phyloP scores from a whole-genome alignment of 1,140 invertebrate species.

The Thaumatotibia leucotreta region DNA sequence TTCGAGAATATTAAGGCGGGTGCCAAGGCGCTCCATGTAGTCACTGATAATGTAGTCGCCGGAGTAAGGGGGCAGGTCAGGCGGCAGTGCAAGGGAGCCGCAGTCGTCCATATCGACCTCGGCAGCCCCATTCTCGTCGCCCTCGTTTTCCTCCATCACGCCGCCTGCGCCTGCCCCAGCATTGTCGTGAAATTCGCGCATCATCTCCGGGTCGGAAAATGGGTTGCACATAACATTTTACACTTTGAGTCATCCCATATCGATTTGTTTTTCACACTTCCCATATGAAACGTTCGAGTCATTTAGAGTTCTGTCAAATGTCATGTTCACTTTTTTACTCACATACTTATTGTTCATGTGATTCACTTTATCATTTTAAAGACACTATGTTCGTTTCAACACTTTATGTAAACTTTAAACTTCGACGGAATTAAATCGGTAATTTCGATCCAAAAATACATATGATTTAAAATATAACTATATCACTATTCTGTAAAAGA shows the following conservation, averaged over 20 bases:
- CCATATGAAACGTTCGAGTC: slow-evolving; percentile 52
- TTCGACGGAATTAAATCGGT: slow-evolving; percentile 68
- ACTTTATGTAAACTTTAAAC: slow-evolving; percentile 69
- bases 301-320: slow-evolving; percentile 42
- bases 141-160: slow-evolving; percentile 74
- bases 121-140: slow-evolving; percentile 69
- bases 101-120: slow-evolving; percentile 74
- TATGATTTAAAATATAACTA: slow-evolving; percentile 57
- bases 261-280: slow-evolving; percentile 67
- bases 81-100: slow-evolving; percentile 62
- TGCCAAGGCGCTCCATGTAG: slow-evolving; percentile 92
- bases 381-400: slow-evolving; percentile 38
- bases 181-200: slow-evolving; percentile 73
- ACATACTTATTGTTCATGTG: slow-evolving; percentile 51
- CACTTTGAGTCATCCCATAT: slow-evolving; percentile 75
- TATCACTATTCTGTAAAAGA: slow-evolving; percentile 59
- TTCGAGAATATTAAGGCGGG: slow-evolving; percentile 90
- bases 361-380: slow-evolving; percentile 41
- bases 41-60: slow-evolving; percentile 87
- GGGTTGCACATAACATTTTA: slow-evolving; percentile 64
- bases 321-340: slow-evolving; percentile 55
- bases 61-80: slow-evolving; percentile 66
- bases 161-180: slow-evolving; percentile 63
- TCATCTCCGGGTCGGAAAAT: slow-evolving; percentile 67
- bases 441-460: slow-evolving; percentile 61